Evolutionary conservation across 30 jellyfish, hydroid and myxozoan species (phyloP), one percentile per base, ranked within the genome.

Genomic region (Calvadosia cruxmelitensis): DNA sequence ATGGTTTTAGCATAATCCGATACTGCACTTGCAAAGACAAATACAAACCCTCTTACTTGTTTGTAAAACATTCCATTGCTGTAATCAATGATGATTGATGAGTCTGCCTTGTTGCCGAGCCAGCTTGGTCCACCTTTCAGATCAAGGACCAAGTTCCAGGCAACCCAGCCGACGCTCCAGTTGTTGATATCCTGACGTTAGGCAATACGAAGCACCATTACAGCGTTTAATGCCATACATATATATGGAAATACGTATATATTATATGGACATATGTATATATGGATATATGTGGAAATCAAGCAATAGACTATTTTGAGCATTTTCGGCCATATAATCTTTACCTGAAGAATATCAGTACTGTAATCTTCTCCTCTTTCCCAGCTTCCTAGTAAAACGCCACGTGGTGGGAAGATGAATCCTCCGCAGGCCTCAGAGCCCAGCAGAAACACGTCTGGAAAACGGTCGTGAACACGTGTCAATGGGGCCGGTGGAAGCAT

Each of bases 131-230:
- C 94, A 13, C 94, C 94, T 50, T 68, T 49, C 94, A 82, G 73
- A 35, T 82, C 57, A 1, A 82, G 75, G 5, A 74, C 88, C 25
- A 82, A 78, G 48, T 74, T 73, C 94, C 94, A 82, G 29, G 73
- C 94, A 3, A 81, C 65, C 94, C 94, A 82, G 25, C 94, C 94
- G 31, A 74, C 87, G 20, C 78, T 71, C 94, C 94, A 82, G 36
- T 82, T 84, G 42, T 73, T 82, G 25, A 82, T 70, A 63, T 82
- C 83, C 94, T 82, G 26, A 1, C 0, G 0, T 7, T 33, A 27
- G 23, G n/a, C 27, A n/a, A 57, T n/a, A n/a, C n/a, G n/a, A n/a
- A n/a, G n/a, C n/a, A n/a, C n/a, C n/a, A n/a, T n/a, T n/a, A n/a
- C n/a, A n/a, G n/a, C n/a, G n/a, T n/a, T n/a, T n/a, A n/a, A n/a